Conservation (phyloP, 2,797 vertebrate species). For the Siniperca scherzeri region DNA sequence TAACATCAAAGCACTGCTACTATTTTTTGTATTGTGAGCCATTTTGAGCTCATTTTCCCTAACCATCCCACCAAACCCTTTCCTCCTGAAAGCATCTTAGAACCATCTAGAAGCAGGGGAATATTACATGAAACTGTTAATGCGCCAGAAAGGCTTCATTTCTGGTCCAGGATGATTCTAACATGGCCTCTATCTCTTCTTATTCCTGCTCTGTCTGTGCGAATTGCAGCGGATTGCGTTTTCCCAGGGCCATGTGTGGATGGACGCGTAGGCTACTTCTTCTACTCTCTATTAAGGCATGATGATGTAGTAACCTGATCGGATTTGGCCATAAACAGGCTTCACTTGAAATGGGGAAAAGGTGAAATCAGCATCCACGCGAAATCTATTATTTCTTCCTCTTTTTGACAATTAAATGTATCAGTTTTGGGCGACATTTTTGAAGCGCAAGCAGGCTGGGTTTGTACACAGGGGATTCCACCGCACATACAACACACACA, state of each 20-base stretch:
- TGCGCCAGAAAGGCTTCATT: constrained; percentile 35
- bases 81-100: constrained; percentile 4
- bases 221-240: constrained; percentile 74
- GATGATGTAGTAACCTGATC: constrained; percentile 36
- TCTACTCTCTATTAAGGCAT: not conserved
- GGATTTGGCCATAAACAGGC: constrained; percentile 20
- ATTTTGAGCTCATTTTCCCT: not conserved
- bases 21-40: constrained; percentile 13
- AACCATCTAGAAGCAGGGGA: constrained; percentile 42
- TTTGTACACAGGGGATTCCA: constrained; percentile 58
- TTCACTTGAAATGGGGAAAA: not conserved
- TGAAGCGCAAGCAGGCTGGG: constrained; percentile 24
- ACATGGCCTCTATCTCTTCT: constrained; percentile 49
- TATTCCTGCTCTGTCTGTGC: constrained; percentile 35
- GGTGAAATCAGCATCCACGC: not conserved
- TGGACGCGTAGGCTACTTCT: not conserved
- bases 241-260: constrained; percentile 30
- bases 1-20: not conserved
- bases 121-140: constrained; percentile 32
- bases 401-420: not conserved
- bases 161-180: constrained; percentile 34
- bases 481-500: constrained; percentile 55
- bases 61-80: not conserved
- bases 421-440: not conserved
- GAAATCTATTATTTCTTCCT: not conserved